Evolutionary conservation across 1,140 invertebrate genomes (phyloP).

Genomic region (Drosophila micromelanica): DNA sequence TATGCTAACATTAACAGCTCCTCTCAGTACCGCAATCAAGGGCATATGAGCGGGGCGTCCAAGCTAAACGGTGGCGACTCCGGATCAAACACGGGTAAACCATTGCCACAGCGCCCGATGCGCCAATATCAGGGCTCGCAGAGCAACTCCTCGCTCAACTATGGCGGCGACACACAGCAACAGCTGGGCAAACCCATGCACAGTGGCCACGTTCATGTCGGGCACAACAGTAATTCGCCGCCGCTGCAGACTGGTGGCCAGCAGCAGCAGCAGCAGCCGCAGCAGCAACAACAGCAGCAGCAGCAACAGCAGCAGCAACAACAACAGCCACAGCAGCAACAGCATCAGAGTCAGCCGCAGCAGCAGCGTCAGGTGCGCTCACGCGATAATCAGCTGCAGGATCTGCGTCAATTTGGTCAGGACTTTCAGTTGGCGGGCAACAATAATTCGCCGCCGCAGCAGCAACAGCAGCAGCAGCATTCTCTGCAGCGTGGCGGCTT

Average conservation of each 20-base stretch:
- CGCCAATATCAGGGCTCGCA: constrained; percentile 76
- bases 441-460: constrained; percentile 64
- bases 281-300: constrained; percentile 38
- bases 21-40: constrained; percentile 61
- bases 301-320: constrained; percentile 49
- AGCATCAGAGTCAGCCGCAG: constrained; percentile 62
- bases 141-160: constrained; percentile 74
- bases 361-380: constrained; percentile 71
- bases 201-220: constrained; percentile 50
- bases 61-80: constrained; percentile 80
- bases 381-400: constrained; percentile 76
- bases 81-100: constrained; percentile 61
- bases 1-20: constrained; percentile 27
- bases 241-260: constrained; percentile 60
- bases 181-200: constrained; percentile 69
- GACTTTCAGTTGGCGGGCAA: constrained; percentile 72
- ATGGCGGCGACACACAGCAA: constrained; percentile 62
- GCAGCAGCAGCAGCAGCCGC: constrained; percentile 46
- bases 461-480: constrained; percentile 43
- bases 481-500: constrained; percentile 71
- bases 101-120: constrained; percentile 70
- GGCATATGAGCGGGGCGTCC: constrained; percentile 65
- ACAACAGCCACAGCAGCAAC: constrained; percentile 57
- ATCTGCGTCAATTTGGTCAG: constrained; percentile 76
- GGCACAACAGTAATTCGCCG: constrained; percentile 73